Evolutionary conservation across 53 echinoderm and acorn worm species (phyloP), one percentile per base, ranked within the genome.

Genomic region (Glandiceps talaboti): DNA sequence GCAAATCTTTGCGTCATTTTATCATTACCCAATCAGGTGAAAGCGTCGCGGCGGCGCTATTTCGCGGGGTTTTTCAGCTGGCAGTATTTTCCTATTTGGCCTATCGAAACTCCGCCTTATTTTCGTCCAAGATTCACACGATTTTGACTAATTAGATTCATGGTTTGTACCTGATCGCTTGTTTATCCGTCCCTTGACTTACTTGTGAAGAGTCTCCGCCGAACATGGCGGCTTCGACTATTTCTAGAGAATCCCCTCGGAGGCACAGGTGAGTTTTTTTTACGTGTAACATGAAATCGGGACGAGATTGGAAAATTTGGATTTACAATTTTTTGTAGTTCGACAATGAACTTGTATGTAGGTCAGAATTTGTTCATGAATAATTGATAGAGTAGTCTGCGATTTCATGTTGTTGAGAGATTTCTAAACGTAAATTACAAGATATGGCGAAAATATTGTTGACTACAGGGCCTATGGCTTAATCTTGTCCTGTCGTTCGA

Each of bases 21-120:
- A 45, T 12, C 6, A 45, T 45, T 45, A 45, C 6, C 64, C 64
- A 45, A 45, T 45, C 64, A 20, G 64, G 64, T 45, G 64, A 45
- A 12, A 45, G 64, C 64, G 64, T 45, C 64, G 6, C 20, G 20
- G 64, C 64, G 64, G 64, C 64, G 64, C 64, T 45, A 45, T 45
- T 45, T 45, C 64, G 64, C 64, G 64, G 64, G 64, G 64, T 45
- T 45, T 45, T 45, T 45, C 64, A 45, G 64, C 64, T 45, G 64
- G 6, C 64, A 45, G 6, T 45, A 45, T 45, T 45, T 20, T 45
- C 64, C 64, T 20, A 20, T 45, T 6, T 12, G 20, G 64, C 64
- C 64, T 45, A 12, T 45, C 6, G 64, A 12, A 45, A 45, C 64
- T 20, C 64, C 64, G 64, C 64, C 64, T 45, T 20, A 45, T 45